Evolutionary conservation across 2,888 invertebrate species (phyloP).

Genomic region (Strigamia crassipes): DNA sequence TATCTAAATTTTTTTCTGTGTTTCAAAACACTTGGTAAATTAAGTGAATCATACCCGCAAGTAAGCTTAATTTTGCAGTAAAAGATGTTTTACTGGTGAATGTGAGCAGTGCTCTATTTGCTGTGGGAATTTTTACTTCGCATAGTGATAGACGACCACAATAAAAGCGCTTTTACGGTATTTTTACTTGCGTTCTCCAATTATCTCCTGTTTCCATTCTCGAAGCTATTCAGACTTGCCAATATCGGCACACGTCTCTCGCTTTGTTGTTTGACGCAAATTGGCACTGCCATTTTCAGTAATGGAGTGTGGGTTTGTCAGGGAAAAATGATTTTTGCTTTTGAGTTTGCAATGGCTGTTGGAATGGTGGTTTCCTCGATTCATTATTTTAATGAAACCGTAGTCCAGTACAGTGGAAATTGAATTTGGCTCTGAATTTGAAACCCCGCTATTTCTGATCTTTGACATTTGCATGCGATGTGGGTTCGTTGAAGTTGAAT

Average conservation of each 20-base stretch:
- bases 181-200: no score
- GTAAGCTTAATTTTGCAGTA: no score
- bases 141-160: no score
- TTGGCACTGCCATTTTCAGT: slow-evolving; percentile 35
- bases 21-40: no score
- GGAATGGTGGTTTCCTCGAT: background rate
- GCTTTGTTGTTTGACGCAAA: slow-evolving; percentile 27
- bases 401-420: background rate
- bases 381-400: slow-evolving; percentile 26
- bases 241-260: background rate
- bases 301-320: slow-evolving; percentile 22
- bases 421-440: background rate
- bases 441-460: background rate
- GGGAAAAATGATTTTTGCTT: background rate
- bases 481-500: background rate
- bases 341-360: background rate
- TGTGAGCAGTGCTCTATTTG: no score
- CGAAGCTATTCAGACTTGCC: background rate
- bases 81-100: no score
- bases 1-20: no score
- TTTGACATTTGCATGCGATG: background rate
- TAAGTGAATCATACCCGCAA: no score
- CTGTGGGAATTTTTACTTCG: background rate
- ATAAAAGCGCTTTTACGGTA: no score
- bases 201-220: no score